Evolutionary conservation across 2,888 invertebrate genomes (phyloP).

Genomic region (Athrips mouffetella): DNA sequence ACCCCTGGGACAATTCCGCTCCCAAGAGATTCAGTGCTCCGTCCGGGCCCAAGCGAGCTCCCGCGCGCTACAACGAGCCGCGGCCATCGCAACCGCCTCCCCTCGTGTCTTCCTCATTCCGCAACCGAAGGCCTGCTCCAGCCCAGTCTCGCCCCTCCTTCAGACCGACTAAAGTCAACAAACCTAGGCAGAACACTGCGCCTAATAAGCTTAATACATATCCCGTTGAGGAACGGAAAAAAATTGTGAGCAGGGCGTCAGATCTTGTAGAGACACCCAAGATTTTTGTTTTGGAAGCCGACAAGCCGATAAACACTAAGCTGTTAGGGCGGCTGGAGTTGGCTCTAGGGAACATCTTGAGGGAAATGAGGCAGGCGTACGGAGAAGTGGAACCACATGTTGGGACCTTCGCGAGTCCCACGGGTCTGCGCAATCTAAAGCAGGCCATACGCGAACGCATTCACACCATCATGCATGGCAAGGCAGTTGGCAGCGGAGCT

Average conservation of each 20-base stretch:
- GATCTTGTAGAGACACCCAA: slow-evolving; percentile 11
- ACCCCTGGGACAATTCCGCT: slow-evolving; percentile 34
- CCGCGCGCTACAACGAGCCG: not conserved
- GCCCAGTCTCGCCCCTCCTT: slow-evolving; percentile 30
- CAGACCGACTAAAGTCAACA: slow-evolving; percentile 38
- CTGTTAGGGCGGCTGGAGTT: slow-evolving; percentile 58
- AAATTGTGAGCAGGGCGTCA: slow-evolving; percentile 26
- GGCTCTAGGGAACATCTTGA: slow-evolving; percentile 52
- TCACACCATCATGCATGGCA: slow-evolving; percentile 45
- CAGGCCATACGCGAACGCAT: slow-evolving; percentile 53
- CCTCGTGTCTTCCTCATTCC: slow-evolving; percentile 3
- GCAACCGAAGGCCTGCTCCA: slow-evolving; percentile 21
- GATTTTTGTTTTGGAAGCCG: slow-evolving; percentile 24
- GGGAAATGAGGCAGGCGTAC: slow-evolving; percentile 39
- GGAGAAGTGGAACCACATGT: slow-evolving; percentile 19
- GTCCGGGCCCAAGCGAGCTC: slow-evolving; percentile 10
- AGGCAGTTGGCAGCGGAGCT: slow-evolving; percentile 35
- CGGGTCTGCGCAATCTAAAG: slow-evolving; percentile 43
- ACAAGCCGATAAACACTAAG: slow-evolving; percentile 39
- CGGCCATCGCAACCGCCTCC: not conserved
- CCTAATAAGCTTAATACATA: slow-evolving; percentile 32
- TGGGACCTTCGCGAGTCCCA: slow-evolving; percentile 28
- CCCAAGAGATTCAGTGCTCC: slow-evolving; percentile 37
- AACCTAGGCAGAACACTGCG: slow-evolving; percentile 30
- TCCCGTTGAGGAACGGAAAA: slow-evolving; percentile 30